A percentile compares a stretch with the other conserved stretches of the same genome.
These are phyloP conservation scores for Manis javanica DNA, from an alignment of 2,797 vertebrate species.

Conservation along the genomic window DNA sequence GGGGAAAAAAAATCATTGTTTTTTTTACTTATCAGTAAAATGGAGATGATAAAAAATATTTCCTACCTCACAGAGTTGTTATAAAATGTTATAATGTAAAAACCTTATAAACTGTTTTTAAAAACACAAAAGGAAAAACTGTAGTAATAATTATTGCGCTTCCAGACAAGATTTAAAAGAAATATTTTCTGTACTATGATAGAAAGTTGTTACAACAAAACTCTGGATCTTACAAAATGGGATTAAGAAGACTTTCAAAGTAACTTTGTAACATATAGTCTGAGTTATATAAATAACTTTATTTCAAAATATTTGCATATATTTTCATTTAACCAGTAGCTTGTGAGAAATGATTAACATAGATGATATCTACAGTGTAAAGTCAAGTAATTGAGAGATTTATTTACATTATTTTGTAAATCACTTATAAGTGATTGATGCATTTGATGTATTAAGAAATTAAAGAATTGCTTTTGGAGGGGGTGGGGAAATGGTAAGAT, in stretches of 20 bases:
- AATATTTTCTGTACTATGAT: background rate
- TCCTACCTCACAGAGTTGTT: background rate
- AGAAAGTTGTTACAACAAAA: background rate
- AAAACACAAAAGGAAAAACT: background rate
- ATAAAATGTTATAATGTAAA: background rate
- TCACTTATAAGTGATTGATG: background rate
- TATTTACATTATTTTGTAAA: constrained; percentile 24
- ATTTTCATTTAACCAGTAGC: background rate
- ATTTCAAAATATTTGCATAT: background rate
- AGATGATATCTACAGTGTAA: background rate
- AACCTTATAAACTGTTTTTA: background rate
- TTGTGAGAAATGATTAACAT: background rate
- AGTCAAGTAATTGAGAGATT: background rate
- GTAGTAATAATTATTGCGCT: background rate
- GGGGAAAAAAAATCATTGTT: background rate
- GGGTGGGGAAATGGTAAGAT: rapidly evolving
- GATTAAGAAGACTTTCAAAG: constrained; percentile 27
- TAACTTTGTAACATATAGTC: background rate
- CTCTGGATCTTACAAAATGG: background rate
- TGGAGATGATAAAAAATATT: background rate
- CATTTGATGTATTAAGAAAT: background rate
- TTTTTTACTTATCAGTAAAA: constrained; percentile 10
- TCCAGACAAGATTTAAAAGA: background rate
- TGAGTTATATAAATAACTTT: background rate
- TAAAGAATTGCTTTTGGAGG: background rate